A percentile compares a stretch with the other conserved stretches of the same genome.
phyloP scores from a whole-genome alignment of 2,797 vertebrate species.

The Myotis myotis region DNA sequence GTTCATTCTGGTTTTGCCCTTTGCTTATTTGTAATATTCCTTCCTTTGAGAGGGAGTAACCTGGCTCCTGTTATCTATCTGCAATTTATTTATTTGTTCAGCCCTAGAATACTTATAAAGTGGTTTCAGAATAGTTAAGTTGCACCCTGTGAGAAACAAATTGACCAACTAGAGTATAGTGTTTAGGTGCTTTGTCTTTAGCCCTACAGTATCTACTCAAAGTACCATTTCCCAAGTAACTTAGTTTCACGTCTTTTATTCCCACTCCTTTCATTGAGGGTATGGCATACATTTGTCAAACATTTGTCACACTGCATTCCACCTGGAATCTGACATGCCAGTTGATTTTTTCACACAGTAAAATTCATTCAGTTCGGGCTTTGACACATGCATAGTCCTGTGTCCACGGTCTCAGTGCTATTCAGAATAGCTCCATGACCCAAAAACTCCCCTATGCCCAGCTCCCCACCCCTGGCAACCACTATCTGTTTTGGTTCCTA shows the following conservation, averaged over 20 bases:
- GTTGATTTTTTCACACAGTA: neutral
- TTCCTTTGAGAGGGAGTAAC: neutral
- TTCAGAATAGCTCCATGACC: neutral
- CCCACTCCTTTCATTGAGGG: neutral
- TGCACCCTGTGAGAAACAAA: neutral
- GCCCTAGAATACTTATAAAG: neutral
- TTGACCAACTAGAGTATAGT: neutral
- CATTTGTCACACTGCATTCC: neutral
- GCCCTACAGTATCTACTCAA: neutral
- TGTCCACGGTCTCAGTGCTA: neutral
- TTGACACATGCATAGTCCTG: neutral
- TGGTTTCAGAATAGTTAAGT: neutral
- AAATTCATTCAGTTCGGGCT: neutral
- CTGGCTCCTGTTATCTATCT: neutral
- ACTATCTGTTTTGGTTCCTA: neutral
- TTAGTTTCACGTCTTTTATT: neutral
- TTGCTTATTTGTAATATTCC: neutral
- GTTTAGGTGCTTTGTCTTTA: neutral
- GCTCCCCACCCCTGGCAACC: neutral
- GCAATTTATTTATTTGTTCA: neutral
- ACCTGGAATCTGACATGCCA: neutral
- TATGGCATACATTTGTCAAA: neutral
- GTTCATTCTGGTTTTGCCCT: neutral
- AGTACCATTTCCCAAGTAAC: neutral
- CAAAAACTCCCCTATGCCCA: neutral